Evolutionary conservation across 2,113 vertebrate genomes (phyloP).

Genomic region (Pelodiscus sinensis): DNA sequence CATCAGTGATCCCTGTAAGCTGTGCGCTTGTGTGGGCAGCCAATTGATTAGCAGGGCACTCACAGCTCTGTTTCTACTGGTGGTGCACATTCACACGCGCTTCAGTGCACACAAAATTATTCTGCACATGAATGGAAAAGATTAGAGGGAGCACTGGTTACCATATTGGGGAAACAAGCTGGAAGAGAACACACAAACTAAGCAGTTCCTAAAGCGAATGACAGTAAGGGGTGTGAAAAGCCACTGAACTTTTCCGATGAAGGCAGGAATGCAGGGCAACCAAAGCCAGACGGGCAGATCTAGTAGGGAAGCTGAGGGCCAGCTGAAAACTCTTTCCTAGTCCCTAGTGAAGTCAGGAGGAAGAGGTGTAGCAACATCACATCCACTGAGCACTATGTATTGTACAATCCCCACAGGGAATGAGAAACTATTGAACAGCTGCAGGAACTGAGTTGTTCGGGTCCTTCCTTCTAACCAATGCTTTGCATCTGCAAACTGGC

Average conservation of each 20-base stretch:
- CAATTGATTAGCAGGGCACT: no score
- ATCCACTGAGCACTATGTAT: neutral
- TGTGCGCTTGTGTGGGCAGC: no score
- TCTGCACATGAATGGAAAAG: no score
- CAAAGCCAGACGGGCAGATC: neutral
- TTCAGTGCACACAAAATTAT: no score
- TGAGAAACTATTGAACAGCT: neutral
- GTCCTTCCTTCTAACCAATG: neutral
- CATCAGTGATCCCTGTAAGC: no score
- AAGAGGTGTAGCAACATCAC: neutral
- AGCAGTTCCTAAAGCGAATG: neutral
- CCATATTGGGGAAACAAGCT: neutral
- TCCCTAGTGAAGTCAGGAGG: neutral
- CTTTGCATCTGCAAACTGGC: neutral
- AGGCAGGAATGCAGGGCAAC: neutral
- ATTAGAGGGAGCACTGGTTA: neutral
- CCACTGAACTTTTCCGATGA: neutral
- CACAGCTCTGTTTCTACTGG: no score
- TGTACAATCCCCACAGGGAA: neutral
- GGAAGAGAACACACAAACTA: neutral
- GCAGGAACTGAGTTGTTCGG: neutral
- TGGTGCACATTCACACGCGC: no score
- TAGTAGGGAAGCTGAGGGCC: neutral
- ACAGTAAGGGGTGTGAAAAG: neutral
- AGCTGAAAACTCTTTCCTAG: neutral